These are phyloP conservation scores for Bactericera cockerelli DNA, from an alignment of 1,140 invertebrate species.

Conservation along the genomic window DNA sequence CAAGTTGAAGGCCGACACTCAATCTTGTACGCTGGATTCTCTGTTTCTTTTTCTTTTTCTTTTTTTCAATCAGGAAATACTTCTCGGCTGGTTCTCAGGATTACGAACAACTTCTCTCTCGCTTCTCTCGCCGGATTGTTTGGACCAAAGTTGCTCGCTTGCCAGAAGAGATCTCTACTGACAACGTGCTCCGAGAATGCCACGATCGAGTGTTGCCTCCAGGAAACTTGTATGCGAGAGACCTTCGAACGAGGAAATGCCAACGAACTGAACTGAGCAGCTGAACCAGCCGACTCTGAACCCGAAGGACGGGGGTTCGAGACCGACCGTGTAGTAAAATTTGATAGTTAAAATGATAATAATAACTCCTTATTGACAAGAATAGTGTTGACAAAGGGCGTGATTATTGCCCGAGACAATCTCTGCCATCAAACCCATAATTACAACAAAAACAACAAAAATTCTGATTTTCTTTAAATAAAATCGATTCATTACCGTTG, in stretches of 20 bases:
- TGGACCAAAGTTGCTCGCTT: background rate
- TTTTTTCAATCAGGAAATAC: conserved; percentile 8
- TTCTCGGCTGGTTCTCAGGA: background rate
- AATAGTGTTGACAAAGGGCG: no score
- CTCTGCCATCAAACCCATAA: no score
- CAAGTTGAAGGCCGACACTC: conserved; percentile 5
- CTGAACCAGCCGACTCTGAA: background rate
- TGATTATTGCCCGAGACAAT: no score
- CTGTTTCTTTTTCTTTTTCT: background rate
- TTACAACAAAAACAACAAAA: no score
- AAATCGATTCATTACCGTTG: background rate
- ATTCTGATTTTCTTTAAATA: background rate
- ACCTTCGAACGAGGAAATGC: background rate
- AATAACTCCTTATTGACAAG: no score
- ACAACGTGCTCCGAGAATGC: background rate
- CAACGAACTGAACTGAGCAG: background rate
- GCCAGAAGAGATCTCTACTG: background rate
- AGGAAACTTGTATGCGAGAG: background rate
- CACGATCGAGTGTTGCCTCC: background rate
- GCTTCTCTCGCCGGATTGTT: background rate
- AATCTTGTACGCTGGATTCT: no score
- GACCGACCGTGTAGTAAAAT: background rate
- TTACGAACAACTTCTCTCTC: background rate
- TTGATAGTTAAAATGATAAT: background rate
- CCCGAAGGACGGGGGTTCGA: background rate